Evolutionary conservation across 2,888 invertebrate genomes (phyloP).

Genomic region (Incurvaria masculella): DNA sequence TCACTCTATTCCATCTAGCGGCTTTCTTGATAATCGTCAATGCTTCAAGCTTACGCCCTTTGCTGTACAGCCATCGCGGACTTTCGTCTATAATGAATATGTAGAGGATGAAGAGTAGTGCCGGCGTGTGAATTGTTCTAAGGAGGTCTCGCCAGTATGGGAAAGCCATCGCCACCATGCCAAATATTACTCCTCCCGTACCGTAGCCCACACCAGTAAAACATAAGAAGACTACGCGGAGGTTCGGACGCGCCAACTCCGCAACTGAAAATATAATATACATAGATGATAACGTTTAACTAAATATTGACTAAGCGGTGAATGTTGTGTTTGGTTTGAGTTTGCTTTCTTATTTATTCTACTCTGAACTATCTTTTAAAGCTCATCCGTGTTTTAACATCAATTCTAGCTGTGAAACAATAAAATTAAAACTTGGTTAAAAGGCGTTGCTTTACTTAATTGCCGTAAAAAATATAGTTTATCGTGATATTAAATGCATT

Average conservation of each 20-base stretch:
- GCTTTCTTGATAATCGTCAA: constrained; percentile 58
- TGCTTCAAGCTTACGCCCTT: constrained; percentile 56
- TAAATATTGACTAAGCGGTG: too few relatives aligned
- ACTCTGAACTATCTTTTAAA: too few relatives aligned
- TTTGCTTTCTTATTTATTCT: too few relatives aligned
- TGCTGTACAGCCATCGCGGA: constrained; percentile 70
- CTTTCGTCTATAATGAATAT: constrained; percentile 70
- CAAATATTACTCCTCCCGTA: constrained; percentile 67
- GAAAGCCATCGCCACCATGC: constrained; percentile 63
- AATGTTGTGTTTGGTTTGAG: too few relatives aligned
- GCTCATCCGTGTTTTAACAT: too few relatives aligned
- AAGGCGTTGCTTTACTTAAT: too few relatives aligned
- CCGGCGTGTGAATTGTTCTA: constrained; percentile 62
- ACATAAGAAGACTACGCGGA: constrained; percentile 39
- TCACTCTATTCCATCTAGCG: constrained; percentile 61
- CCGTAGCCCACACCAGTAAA: constrained; percentile 44
- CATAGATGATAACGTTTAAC: too few relatives aligned
- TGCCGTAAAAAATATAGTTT: too few relatives aligned
- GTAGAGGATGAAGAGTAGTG: constrained; percentile 63
- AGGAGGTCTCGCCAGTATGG: constrained; percentile 68
- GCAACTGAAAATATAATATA: constrained; percentile 37
- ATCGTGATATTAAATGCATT: too few relatives aligned
- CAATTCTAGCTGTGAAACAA: too few relatives aligned
- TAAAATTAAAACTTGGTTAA: too few relatives aligned
- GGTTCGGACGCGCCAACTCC: constrained; percentile 37